phyloP scores from a whole-genome alignment of 2,113 vertebrate species.

The Pyxicephalus adspersus region DNA sequence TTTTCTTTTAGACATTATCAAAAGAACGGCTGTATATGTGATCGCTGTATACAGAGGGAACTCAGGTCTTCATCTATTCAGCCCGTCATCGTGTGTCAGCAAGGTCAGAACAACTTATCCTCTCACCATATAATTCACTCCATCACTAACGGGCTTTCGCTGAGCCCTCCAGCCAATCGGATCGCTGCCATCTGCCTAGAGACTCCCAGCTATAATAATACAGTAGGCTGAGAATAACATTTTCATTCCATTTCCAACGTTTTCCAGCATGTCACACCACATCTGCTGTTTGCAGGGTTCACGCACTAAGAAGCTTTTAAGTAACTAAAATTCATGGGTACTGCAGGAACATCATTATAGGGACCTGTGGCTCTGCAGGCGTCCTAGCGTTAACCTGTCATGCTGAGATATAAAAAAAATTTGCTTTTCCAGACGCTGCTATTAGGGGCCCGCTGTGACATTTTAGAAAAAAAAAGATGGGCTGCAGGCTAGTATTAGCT shows the following conservation, averaged over 20 bases:
- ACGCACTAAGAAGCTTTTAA: no score
- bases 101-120: constrained; percentile 19
- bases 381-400: no score
- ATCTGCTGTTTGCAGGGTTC: not conserved
- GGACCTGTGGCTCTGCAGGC: no score
- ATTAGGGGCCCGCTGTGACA: no score
- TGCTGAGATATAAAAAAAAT: no score
- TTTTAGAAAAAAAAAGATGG: no score
- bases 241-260: not conserved
- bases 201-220: not conserved
- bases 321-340: no score
- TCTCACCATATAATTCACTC: not conserved
- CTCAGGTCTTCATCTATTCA: constrained; percentile 2
- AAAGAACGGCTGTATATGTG: no score
- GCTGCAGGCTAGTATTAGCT: no score
- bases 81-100: not conserved
- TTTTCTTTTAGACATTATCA: no score
- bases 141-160: not conserved
- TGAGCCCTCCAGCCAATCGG: not conserved
- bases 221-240: not conserved
- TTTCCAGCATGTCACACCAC: not conserved
- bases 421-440: no score
- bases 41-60: not conserved
- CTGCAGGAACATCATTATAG: no score
- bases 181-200: constrained; percentile 1